Conservation (phyloP, 2,888 invertebrate genomes). For the Leptopilina syphax region DNA sequence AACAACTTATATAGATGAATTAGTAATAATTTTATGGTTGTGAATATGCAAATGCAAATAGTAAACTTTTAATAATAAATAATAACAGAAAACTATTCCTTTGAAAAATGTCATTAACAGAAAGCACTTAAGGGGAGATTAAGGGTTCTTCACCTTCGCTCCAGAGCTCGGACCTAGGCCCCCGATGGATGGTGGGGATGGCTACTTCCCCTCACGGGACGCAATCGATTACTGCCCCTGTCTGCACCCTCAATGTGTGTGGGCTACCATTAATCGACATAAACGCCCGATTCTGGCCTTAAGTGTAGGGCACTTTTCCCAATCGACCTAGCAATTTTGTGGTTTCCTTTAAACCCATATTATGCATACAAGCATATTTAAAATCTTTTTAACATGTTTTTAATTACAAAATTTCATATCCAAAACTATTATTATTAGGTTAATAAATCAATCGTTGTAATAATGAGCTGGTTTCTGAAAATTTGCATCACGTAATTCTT, state of each 20-base stretch:
- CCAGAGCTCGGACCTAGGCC: no score
- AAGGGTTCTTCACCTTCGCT: no score
- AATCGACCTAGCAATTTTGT: constrained; percentile 42
- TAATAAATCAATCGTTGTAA: not conserved
- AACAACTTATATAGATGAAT: no score
- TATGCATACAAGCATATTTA: not conserved
- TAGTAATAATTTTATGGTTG: no score
- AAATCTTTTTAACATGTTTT: not conserved
- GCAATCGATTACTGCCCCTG: not conserved
- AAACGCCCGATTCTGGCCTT: constrained; percentile 58
- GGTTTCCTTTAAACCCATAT: constrained; percentile 19
- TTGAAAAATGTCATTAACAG: no score
- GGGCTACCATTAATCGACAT: constrained; percentile 64
- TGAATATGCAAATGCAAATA: no score
- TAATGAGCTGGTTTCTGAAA: not conserved
- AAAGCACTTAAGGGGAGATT: no score
- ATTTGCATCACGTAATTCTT: not conserved
- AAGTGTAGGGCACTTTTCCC: constrained; percentile 47
- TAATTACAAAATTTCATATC: not conserved
- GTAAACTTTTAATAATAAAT: no score
- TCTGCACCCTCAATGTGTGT: constrained; percentile 59
- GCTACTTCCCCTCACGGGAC: no score
- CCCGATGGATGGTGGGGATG: no score
- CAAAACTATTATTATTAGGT: not conserved
- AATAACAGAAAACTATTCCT: no score